Conservation (phyloP, 2,797 vertebrate genomes). For the Oreochromis mossambicus region DNA sequence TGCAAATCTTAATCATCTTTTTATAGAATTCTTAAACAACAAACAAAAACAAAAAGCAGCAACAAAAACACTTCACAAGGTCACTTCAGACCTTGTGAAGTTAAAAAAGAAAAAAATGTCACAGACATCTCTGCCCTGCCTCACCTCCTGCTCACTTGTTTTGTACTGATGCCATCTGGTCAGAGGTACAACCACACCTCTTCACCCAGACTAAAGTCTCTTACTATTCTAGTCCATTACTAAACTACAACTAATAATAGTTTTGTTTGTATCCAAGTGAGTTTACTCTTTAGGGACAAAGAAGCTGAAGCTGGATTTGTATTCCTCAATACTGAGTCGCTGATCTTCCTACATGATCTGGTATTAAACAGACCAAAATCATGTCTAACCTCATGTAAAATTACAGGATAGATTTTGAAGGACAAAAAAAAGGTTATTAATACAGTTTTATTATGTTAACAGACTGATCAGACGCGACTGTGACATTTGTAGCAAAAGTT, state of each 20-base stretch:
- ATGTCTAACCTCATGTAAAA: not conserved
- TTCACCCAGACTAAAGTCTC: not conserved
- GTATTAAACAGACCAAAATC: not conserved
- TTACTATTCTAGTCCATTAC: not conserved
- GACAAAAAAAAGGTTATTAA: not conserved
- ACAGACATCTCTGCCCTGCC: not conserved
- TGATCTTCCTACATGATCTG: not conserved
- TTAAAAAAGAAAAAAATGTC: not conserved
- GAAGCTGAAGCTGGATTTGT: not conserved
- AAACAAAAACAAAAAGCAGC: not conserved
- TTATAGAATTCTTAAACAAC: not conserved
- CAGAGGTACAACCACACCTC: not conserved
- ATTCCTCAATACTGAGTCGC: not conserved
- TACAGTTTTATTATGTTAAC: not conserved
- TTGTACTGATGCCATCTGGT: slow-evolving; percentile 2
- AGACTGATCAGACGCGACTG: not conserved
- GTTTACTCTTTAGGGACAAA: not conserved
- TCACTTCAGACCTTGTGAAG: not conserved
- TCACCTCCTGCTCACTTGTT: not conserved
- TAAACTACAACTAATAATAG: not conserved
- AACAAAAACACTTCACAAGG: not conserved
- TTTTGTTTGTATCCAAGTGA: not conserved
- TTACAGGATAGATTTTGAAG: not conserved
- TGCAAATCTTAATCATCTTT: not conserved
- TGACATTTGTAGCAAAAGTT: slow-evolving; percentile 5